phyloP scores from a whole-genome alignment of 2,113 vertebrate species.

The Rhinolophus sinicus region DNA sequence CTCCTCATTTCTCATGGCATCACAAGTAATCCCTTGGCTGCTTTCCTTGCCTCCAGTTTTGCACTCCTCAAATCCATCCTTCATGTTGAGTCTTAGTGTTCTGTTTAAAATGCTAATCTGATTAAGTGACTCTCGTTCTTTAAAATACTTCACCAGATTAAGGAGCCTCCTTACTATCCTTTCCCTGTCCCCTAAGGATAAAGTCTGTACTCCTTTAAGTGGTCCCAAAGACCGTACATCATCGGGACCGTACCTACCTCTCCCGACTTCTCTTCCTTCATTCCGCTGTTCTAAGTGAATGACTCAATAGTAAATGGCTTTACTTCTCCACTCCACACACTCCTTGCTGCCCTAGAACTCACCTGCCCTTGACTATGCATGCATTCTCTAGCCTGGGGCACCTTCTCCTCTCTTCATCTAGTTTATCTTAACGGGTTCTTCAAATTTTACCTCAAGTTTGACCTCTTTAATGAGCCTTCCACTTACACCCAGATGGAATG shows the following conservation, averaged over 20 bases:
- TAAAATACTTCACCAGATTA: neutral
- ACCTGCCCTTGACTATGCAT: neutral
- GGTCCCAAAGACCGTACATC: neutral
- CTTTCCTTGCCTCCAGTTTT: neutral
- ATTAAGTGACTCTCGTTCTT: neutral
- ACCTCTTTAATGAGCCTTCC: neutral
- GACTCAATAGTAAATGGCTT: neutral
- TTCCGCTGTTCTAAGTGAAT: no score
- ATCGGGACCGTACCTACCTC: neutral
- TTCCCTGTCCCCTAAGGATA: neutral
- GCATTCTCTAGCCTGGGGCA: no score
- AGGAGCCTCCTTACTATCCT: neutral
- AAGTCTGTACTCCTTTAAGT: neutral
- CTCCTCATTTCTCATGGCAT: neutral
- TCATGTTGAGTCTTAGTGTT: neutral
- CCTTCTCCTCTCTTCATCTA: neutral
- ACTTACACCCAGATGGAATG: neutral
- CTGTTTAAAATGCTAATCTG: neutral
- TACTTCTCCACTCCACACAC: no score
- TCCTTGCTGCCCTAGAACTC: neutral
- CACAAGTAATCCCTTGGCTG: fast-evolving
- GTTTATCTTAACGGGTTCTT: neutral
- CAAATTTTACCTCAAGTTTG: neutral
- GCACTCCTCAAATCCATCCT: neutral
- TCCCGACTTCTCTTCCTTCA: neutral